Conservation (phyloP, 2,888 invertebrate genomes). For the Nomada goodeniana region DNA sequence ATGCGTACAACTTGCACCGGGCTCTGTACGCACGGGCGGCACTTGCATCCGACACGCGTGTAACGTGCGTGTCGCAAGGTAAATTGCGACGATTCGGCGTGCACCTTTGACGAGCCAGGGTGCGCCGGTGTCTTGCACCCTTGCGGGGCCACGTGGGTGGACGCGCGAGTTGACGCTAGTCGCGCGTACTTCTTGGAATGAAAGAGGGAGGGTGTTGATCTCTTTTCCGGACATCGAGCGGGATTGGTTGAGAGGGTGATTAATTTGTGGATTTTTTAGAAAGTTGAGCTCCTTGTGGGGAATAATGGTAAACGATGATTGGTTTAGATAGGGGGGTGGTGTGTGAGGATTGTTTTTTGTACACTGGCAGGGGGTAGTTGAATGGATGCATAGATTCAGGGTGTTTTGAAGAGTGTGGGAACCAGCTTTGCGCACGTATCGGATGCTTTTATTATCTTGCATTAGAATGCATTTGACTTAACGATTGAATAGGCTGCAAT, state of each 20-base stretch:
- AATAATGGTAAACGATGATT: too few species aligned
- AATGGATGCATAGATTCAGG: too few species aligned
- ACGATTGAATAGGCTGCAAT: too few species aligned
- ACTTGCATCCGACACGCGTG: background rate
- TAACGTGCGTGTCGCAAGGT: background rate
- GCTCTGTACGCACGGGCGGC: slow-evolving; percentile 8
- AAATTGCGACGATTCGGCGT: background rate
- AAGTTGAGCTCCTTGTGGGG: too few species aligned
- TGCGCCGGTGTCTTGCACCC: background rate
- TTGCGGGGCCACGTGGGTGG: background rate
- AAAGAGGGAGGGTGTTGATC: background rate
- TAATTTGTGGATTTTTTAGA: background rate
- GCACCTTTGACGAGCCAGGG: slow-evolving; percentile 24
- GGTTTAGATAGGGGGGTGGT: too few species aligned
- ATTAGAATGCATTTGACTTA: too few species aligned
- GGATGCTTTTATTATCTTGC: too few species aligned
- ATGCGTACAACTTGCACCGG: slow-evolving; percentile 42
- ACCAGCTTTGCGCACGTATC: too few species aligned
- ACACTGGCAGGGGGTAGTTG: too few species aligned
- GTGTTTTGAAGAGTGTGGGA: too few species aligned
- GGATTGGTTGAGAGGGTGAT: background rate
- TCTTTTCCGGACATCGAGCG: background rate
- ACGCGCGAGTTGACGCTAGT: slow-evolving; percentile 13
- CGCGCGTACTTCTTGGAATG: background rate
- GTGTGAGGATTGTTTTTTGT: too few species aligned